Conservation (phyloP, 2,888 invertebrate species). For the Tachystola acroxantha region DNA sequence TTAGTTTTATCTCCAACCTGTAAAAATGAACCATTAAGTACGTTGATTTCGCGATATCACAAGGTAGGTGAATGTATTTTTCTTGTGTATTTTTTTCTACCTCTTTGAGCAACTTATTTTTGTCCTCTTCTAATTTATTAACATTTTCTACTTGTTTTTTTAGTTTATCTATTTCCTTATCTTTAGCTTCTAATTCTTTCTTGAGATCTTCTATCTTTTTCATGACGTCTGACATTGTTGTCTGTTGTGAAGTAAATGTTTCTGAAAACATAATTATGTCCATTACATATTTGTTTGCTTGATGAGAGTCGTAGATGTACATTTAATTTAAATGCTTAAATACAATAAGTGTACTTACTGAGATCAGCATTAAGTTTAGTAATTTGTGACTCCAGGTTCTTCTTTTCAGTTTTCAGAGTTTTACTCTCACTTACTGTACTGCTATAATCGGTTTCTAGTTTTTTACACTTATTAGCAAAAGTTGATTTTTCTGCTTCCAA, state of each 20-base stretch:
- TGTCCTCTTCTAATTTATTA: constrained; percentile 72
- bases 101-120: constrained; percentile 79
- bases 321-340: too few relatives aligned
- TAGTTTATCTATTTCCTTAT: constrained; percentile 79
- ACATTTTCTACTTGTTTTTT: constrained; percentile 77
- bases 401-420: constrained; percentile 81
- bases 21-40: not conserved
- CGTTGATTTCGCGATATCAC: not conserved
- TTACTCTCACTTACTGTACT: constrained; percentile 61
- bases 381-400: constrained; percentile 78
- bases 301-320: too few relatives aligned
- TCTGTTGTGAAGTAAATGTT: constrained; percentile 72
- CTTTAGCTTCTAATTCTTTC: constrained; percentile 80
- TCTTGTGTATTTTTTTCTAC: constrained; percentile 35
- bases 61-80: constrained; percentile 1
- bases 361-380: constrained; percentile 78
- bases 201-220: constrained; percentile 82
- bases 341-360: constrained; percentile 77
- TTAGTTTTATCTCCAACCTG: constrained; percentile 81
- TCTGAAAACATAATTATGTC: constrained; percentile 45
- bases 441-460: constrained; percentile 57
- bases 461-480: constrained; percentile 44
- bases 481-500: constrained; percentile 66
- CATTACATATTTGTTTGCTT: not conserved
- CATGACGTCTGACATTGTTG: constrained; percentile 73